Percentiles rank a stretch among this genome's conserved stretches.
Evolutionary conservation across 1,140 invertebrate species (phyloP).

Genomic region (Heterodera carotae): DNA sequence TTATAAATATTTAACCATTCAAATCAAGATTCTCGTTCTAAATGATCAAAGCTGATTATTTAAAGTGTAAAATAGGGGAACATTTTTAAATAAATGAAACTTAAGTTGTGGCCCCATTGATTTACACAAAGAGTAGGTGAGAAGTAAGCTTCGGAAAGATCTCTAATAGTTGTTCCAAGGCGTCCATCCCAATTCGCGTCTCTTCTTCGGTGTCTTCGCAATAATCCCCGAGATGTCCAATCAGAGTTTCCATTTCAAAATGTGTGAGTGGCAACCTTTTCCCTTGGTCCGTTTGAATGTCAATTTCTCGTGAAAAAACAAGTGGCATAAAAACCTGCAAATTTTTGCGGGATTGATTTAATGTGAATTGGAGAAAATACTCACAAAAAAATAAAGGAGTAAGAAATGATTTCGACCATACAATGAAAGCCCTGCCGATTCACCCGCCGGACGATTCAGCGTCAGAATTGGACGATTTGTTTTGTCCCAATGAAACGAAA

Average conservation of each 20-base stretch:
- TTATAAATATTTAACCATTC: no score
- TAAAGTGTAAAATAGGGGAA: no score
- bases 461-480: neutral
- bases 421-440: neutral
- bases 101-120: neutral
- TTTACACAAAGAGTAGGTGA: neutral
- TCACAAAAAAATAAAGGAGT: conserved; percentile 21
- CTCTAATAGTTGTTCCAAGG: neutral
- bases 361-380: neutral
- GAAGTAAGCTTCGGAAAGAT: neutral
- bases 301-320: neutral
- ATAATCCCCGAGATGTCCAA: neutral
- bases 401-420: conserved; percentile 12
- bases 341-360: neutral
- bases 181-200: neutral
- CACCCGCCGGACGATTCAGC: neutral
- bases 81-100: no score
- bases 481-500: neutral
- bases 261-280: neutral
- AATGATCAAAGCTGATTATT: no score
- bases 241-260: neutral
- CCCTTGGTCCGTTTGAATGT: neutral
- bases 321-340: neutral
- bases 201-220: neutral
- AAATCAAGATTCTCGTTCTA: no score